Base-by-base conservation (phyloP, 2,797 vertebrate genomes). In the Cossypha dichroa region DNA sequence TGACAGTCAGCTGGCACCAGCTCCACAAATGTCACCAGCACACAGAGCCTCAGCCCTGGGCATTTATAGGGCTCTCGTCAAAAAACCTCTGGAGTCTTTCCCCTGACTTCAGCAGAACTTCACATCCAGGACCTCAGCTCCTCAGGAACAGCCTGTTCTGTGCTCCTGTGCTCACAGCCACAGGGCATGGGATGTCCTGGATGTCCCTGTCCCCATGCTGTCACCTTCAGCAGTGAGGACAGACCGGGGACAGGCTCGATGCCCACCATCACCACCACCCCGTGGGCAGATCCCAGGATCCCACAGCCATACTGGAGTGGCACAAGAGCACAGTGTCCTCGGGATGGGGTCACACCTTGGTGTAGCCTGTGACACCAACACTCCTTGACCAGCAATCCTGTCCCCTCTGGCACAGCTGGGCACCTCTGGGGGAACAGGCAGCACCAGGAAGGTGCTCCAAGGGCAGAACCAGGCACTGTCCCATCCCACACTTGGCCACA, bases 91-190 rank as follows among this genome's bases (percentile, higher is more conserved):
- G 7, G 90, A 90, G 77, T 49, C 40, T 77, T 77, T 92, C 41
- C 34, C 72, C 88, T n/a, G 51, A 73, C 69, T 93, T 91, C 79
- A 90, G 83, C 85, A 93, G 69, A 75, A 29, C 46, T 43, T 79
- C 1, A 0, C 1, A 16, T 28, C 64, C 6, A 0, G 64, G 31
- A 19, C n/a, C 36, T 52, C 82, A 18, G 29, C 11, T 77, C 60
- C 62, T 58, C 14, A 0, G 40, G 80, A 76, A 58, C 46, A 4
- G 66, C 46, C 28, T 46, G 54, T 81, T 66, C 91, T 21, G 40
- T 67, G 64, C 46, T 70, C 29, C 82, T 41, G 34, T 64, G 60
- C 75, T 49, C 48, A 17, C n/a, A 62, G 81, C 66, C 11, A 0
- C 1, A 0, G 58, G 49, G 19, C 28, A 48, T 4, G 19, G 72